Conservation (phyloP, 2,888 invertebrate species). For the Stomorhina lunata region DNA sequence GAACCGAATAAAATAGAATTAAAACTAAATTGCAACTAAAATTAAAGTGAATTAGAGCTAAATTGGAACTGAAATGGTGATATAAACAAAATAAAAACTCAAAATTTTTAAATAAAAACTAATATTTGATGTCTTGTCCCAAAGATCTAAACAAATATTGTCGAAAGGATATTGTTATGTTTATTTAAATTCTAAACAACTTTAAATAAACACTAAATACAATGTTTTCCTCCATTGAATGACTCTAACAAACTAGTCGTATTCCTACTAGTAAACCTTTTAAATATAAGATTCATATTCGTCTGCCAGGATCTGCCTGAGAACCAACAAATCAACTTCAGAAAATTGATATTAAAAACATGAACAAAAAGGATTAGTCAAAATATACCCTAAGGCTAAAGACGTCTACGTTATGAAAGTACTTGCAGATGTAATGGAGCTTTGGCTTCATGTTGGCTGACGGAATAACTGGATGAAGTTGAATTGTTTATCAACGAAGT, state of each 20-base stretch:
- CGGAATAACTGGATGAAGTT: slow-evolving; percentile 3
- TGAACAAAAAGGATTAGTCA: slow-evolving; percentile 58
- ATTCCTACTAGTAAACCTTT: neutral
- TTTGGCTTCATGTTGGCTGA: slow-evolving; percentile 29
- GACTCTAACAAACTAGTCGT: neutral
- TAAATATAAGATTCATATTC: neutral
- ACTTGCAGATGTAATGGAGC: slow-evolving; percentile 16
- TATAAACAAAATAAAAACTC: no score
- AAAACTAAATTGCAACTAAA: no score
- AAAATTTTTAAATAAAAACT: no score
- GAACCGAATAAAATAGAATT: no score
- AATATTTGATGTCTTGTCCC: no score
- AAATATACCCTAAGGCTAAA: slow-evolving; percentile 48
- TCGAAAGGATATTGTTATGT: slow-evolving; percentile 26
- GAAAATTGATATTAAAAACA: slow-evolving; percentile 50
- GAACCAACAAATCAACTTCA: slow-evolving; percentile 36
- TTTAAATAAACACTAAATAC: slow-evolving; percentile 42
- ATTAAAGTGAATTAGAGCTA: no score
- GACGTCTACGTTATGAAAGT: slow-evolving; percentile 36
- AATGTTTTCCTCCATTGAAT: neutral
- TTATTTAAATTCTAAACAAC: slow-evolving; percentile 40
- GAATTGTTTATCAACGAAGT: neutral
- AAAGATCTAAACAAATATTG: no score
- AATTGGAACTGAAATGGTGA: no score
- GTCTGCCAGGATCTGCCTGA: neutral